Evolutionary conservation across 1,140 invertebrate species (phyloP), one percentile per base, ranked within the genome.

Genomic region (Drosophila bipectinata): DNA sequence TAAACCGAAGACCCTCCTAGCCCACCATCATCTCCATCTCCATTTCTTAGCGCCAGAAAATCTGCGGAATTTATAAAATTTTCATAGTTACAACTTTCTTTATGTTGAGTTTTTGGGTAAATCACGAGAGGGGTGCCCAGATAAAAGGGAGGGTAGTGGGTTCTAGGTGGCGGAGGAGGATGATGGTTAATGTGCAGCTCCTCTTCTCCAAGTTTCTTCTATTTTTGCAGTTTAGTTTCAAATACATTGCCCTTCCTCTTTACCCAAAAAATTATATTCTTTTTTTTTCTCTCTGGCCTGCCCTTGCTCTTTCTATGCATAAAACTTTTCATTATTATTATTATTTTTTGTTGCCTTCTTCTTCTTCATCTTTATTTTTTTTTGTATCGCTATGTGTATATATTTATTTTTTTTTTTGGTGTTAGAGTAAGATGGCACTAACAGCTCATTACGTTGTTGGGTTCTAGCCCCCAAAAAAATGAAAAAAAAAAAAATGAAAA

Each of bases 1-100:
- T 67, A 69, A 69, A 67, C 45, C 72, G 34, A 67, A 21, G 2
- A 21, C 49, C 37, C 18, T 18, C 54, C 32, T 55, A 21, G 21
- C 3, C 21, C 21, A 3, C 21, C 21, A 21, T 3, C 21, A 21
- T 21, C 52, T 48, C 15, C 15, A 52, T 49, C 73, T 41, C 49
- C 60, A 71, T 76, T 82, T 89, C 78, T 75, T 89, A 80, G 85
- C 80, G 77, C 84, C 85, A 81, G 68, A 81, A 89, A 84, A 89
- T 88, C 85, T 89, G 72, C 72, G 80, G 84, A 89, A 89, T 89
- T 89, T 89, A 89, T 89, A 90, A 89, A 89, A 90, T 89, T 89
- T 89, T 89, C 85, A 89, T 89, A 89, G 85, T 89, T 90, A 90
- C 80, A 89, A 89, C 80, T 90, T 89, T 89, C 80, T 88, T 88